phyloP scores from a whole-genome alignment of 2,888 invertebrate genomes.

The Podabrus alpinus region DNA sequence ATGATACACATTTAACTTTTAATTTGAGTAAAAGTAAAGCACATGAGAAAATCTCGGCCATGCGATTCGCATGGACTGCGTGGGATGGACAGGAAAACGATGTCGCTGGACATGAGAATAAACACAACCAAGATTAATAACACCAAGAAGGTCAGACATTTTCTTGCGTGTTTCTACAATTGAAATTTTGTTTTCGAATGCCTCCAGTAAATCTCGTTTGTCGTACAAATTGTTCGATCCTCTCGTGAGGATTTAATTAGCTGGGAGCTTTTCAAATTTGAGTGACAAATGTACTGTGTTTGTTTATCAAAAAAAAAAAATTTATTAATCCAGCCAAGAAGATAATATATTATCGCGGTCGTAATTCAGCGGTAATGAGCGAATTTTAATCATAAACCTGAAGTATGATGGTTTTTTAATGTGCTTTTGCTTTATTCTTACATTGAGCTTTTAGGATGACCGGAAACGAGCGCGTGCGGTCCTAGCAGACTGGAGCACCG shows the following conservation, averaged over 20 bases:
- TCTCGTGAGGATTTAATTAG: not conserved
- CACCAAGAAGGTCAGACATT: slow-evolving; percentile 21
- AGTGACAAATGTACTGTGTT: not conserved
- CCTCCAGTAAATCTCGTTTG: not conserved
- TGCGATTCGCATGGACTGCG: slow-evolving; percentile 54
- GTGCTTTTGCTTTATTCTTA: not conserved
- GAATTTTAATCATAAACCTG: not conserved
- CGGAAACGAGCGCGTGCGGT: slow-evolving; percentile 44
- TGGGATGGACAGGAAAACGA: slow-evolving; percentile 45
- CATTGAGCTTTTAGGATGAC: slow-evolving; percentile 35
- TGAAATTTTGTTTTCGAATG: not conserved
- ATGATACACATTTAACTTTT: slow-evolving; percentile 49
- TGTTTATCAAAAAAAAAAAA: not conserved
- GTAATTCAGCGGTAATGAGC: not conserved
- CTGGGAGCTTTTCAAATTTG: not conserved
- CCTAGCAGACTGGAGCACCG: slow-evolving; percentile 42
- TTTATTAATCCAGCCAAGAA: not conserved
- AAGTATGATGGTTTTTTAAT: not conserved
- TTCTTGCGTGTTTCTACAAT: slow-evolving; percentile 5
- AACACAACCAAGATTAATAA: slow-evolving; percentile 28
- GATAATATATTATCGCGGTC: not conserved
- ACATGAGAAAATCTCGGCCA: slow-evolving; percentile 54
- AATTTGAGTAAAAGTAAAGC: slow-evolving; percentile 48
- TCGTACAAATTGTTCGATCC: not conserved
- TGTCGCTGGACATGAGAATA: slow-evolving; percentile 29